Conservation (phyloP, 1,140 invertebrate genomes). For the Adoxophyes honmai region DNA sequence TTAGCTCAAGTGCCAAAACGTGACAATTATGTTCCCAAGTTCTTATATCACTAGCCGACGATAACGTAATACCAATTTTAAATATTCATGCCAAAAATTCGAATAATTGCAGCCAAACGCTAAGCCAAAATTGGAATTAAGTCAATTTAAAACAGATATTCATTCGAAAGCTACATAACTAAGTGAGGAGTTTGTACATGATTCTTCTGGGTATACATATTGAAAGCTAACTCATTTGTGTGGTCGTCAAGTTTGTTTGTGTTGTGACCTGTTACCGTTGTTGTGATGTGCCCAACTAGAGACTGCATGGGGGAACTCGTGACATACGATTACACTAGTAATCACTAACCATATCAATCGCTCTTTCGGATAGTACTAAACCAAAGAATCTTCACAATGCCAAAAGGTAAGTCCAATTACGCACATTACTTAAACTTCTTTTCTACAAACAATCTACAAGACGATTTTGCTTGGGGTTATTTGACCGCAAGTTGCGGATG, state of each 20-base stretch:
- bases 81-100: background rate
- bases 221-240: conserved; percentile 15
- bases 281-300: conserved; percentile 45
- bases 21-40: background rate
- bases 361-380: background rate
- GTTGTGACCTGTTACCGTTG: conserved; percentile 34
- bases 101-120: conserved; percentile 39
- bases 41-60: background rate
- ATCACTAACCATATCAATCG: conserved; percentile 5
- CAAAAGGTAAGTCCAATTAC: conserved; percentile 52
- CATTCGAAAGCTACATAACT: conserved; percentile 31
- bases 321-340: conserved; percentile 22
- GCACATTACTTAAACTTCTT: no score
- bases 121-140: conserved; percentile 37
- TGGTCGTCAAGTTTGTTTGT: conserved; percentile 25
- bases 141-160: conserved; percentile 36
- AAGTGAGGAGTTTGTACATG: conserved; percentile 17
- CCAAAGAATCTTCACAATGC: conserved; percentile 29
- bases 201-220: background rate
- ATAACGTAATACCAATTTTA: conserved; percentile 36
- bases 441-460: no score
- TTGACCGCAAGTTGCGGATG: background rate
- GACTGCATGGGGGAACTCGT: conserved; percentile 38
- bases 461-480: no score
- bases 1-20: conserved; percentile 14